Base-by-base conservation (phyloP, 2,113 vertebrate species). In the western clawed frog (Xenopus tropicalis) region DNA sequence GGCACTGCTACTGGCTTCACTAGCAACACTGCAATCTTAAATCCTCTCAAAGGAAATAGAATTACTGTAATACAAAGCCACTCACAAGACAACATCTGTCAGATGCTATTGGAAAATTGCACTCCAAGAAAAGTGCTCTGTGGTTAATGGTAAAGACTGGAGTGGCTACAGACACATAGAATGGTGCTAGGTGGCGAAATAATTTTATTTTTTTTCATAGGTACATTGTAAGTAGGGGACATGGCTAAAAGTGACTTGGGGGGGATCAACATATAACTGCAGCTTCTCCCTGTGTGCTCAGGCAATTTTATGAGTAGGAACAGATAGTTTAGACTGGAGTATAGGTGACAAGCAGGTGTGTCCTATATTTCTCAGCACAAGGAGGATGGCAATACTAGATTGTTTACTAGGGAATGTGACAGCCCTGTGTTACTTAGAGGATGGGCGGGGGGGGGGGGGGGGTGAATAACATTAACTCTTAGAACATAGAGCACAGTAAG, bases 61-160 rank as follows among this genome's bases (percentile, higher is more conserved):
- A 75, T 75, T 54, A 75, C 72, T 69, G 72, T 75, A 75, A 75
- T 75, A 75, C 66, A 75, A 75, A 75, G 67, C 20, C 54, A 76
- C 66, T 56, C 19, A 58, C 62, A 72, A 65, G 46, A 63, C 59
- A 71, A 69, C 58, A 68, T 69, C 61, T 25, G 22, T 69, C 61
- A 48, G 42, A 48, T 22, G 72, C 64, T 59, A 63, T 75, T 21
- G 56, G 46, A 63, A 65, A 69, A 66, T 66, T 74, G 67, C 24
- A 67, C 52, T 62, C 14, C 48, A 61, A 29, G 25, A 44, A 66
- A 78, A 66, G 20, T 44, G 68, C 29, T 58, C 62, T 24, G 64
- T 71, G 29, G 16, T 23, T 57, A 69, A 64, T 75, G 72, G 66
- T 61, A 69, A 69, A 69, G 66, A 75, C 72, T 51, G 72, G 13